phyloP scores from a whole-genome alignment of 2,888 invertebrate species.

The Keiferia lycopersicella region DNA sequence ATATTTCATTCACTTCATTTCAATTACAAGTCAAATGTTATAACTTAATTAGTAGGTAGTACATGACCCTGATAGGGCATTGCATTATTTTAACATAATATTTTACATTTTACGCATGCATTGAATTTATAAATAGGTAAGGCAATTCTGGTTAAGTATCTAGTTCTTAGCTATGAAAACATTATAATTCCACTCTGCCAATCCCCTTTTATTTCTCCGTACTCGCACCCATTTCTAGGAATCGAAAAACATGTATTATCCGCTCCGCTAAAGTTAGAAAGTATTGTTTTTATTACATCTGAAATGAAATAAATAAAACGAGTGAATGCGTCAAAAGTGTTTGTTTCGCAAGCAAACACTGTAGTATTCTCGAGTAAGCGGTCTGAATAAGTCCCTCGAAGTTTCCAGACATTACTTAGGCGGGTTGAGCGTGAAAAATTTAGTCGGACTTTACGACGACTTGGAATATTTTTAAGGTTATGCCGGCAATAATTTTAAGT shows the following conservation, averaged over 20 bases:
- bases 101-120: too few species aligned
- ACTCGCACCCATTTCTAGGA: slow-evolving; percentile 9
- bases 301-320: slow-evolving; percentile 12
- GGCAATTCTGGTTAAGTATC: too few species aligned
- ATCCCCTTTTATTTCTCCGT: background rate
- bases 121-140: too few species aligned
- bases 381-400: slow-evolving; percentile 20
- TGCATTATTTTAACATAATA: too few species aligned
- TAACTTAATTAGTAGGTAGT: too few species aligned
- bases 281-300: slow-evolving; percentile 9
- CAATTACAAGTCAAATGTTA: too few species aligned
- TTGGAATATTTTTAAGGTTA: slow-evolving; percentile 12
- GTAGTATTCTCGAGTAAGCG: slow-evolving; percentile 15
- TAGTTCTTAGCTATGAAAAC: background rate
- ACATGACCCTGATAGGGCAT: too few species aligned
- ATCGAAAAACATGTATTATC: background rate
- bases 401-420: slow-evolving; percentile 12
- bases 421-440: slow-evolving; percentile 19
- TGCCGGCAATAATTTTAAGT: slow-evolving; percentile 15
- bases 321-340: background rate
- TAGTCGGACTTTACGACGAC: slow-evolving; percentile 17
- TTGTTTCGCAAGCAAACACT: slow-evolving; percentile 17
- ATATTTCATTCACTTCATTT: too few species aligned
- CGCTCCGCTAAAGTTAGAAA: background rate
- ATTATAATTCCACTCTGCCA: background rate